Percentiles rank a stretch among this genome's conserved stretches.
Evolutionary conservation across 2,888 invertebrate genomes (phyloP).

Genomic region (Drosophila fulvimacula): DNA sequence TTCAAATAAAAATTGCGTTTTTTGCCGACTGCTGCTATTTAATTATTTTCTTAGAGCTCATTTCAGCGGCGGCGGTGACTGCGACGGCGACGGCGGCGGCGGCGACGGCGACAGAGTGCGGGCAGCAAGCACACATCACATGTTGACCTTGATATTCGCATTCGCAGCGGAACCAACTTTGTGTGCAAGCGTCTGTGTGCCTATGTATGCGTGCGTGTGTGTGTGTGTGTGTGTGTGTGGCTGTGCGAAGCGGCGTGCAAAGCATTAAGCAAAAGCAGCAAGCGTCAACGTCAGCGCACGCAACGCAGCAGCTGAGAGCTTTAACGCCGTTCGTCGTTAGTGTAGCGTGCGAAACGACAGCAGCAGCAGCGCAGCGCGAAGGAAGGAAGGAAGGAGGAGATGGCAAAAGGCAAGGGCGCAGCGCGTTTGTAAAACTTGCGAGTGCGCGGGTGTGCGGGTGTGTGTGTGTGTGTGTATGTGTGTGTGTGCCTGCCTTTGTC

Average conservation of each 20-base stretch:
- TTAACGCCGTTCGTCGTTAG: slow-evolving; percentile 59
- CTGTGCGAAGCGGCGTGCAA: slow-evolving; percentile 51
- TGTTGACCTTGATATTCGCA: slow-evolving; percentile 83
- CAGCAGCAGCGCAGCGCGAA: slow-evolving; percentile 12
- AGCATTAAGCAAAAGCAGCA: slow-evolving; percentile 59
- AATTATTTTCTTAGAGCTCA: slow-evolving; percentile 76
- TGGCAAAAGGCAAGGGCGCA: slow-evolving; percentile 49
- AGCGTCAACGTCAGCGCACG: slow-evolving; percentile 57
- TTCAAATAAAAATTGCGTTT: slow-evolving; percentile 73
- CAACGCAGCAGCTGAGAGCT: slow-evolving; percentile 62
- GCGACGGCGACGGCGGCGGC: slow-evolving; percentile 2
- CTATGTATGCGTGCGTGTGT: slow-evolving; percentile 20
- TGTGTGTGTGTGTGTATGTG: neutral
- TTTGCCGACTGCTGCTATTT: slow-evolving; percentile 67
- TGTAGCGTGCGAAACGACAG: slow-evolving; percentile 60
- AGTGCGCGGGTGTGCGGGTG: slow-evolving; percentile 40
- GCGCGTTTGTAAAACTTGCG: slow-evolving; percentile 46
- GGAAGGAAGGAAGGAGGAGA: slow-evolving; percentile 6
- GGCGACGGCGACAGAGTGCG: slow-evolving; percentile 21
- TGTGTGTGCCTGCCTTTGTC: neutral
- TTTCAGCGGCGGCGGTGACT: slow-evolving; percentile 39
- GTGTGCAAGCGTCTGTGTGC: slow-evolving; percentile 36
- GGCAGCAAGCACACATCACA: slow-evolving; percentile 64
- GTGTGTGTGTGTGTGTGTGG: slow-evolving; percentile 22
- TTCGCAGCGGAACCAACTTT: slow-evolving; percentile 81